Conservation (phyloP, 1,140 invertebrate genomes). For the Sitobion miscanthi region DNA sequence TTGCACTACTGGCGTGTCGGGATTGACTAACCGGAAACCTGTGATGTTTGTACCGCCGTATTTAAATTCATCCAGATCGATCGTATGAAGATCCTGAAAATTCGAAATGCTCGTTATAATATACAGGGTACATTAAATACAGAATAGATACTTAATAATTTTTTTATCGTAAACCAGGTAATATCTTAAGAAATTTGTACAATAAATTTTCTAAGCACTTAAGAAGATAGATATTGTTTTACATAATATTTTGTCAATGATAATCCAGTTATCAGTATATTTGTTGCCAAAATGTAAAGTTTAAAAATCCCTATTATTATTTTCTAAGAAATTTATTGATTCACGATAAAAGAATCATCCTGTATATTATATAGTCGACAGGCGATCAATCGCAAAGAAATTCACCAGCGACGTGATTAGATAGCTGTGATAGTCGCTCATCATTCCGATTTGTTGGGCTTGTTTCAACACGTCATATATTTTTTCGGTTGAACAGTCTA, state of each 20-base stretch:
- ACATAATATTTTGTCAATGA: not conserved
- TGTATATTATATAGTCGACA: not conserved
- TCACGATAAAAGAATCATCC: not conserved
- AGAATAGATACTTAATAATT: not conserved
- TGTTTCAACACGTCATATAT: slow-evolving; percentile 86
- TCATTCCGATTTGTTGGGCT: slow-evolving; percentile 94
- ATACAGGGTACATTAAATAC: not conserved
- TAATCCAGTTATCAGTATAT: not conserved
- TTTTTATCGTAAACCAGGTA: not conserved
- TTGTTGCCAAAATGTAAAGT: not conserved
- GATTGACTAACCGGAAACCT: slow-evolving; percentile 83
- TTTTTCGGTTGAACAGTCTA: slow-evolving; percentile 87
- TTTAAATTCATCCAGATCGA: slow-evolving; percentile 91
- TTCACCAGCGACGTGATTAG: slow-evolving; percentile 86
- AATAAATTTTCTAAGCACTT: not conserved
- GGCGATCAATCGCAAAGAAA: slow-evolving; percentile 23
- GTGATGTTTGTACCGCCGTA: slow-evolving; percentile 94
- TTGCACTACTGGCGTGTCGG: slow-evolving; percentile 73
- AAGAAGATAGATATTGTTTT: not conserved
- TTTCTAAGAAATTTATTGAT: not conserved
- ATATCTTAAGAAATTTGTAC: not conserved
- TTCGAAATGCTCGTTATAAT: not conserved
- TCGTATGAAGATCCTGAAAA: slow-evolving; percentile 83
- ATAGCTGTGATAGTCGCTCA: slow-evolving; percentile 92
- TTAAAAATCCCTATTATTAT: not conserved